These are phyloP conservation scores for Watsonalla cultraria DNA, from an alignment of 2,888 invertebrate genomes.

Conservation along the genomic window DNA sequence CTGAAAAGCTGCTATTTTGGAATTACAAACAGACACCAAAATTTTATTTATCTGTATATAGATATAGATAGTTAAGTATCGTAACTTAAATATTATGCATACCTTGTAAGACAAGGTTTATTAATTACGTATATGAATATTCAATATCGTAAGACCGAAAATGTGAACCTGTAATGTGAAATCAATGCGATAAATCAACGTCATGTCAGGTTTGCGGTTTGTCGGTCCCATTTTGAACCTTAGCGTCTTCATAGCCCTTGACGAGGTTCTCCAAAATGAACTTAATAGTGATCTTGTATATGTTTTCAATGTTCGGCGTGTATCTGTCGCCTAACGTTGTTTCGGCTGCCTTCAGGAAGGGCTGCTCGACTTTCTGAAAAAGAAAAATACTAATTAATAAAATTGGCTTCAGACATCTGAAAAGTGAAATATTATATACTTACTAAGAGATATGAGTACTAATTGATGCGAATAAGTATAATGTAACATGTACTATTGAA, in stretches of 20 bases:
- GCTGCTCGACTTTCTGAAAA: conserved; percentile 92
- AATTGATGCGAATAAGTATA: too few species aligned
- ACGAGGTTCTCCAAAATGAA: conserved; percentile 92
- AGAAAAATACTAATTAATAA: conserved; percentile 3
- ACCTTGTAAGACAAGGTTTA: too few species aligned
- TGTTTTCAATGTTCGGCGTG: conserved; percentile 92
- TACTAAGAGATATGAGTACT: too few species aligned
- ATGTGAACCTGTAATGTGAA: not conserved
- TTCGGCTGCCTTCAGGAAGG: conserved; percentile 91
- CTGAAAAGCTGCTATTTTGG: too few species aligned
- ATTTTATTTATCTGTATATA: too few species aligned
- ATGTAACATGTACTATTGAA: too few species aligned
- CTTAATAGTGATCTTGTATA: conserved; percentile 92
- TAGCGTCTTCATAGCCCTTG: conserved; percentile 83
- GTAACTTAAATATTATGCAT: too few species aligned
- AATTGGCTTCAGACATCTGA: too few species aligned
- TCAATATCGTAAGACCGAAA: not conserved
- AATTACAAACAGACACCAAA: too few species aligned
- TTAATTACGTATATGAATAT: not conserved
- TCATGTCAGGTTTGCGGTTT: conserved; percentile 25
- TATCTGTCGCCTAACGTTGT: conserved; percentile 92
- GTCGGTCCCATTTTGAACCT: conserved; percentile 31
- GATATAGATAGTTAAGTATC: too few species aligned
- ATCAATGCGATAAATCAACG: not conserved
- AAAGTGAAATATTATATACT: too few species aligned